phyloP scores from a whole-genome alignment of 2,888 invertebrate species.

The Chrysodeixis includens region DNA sequence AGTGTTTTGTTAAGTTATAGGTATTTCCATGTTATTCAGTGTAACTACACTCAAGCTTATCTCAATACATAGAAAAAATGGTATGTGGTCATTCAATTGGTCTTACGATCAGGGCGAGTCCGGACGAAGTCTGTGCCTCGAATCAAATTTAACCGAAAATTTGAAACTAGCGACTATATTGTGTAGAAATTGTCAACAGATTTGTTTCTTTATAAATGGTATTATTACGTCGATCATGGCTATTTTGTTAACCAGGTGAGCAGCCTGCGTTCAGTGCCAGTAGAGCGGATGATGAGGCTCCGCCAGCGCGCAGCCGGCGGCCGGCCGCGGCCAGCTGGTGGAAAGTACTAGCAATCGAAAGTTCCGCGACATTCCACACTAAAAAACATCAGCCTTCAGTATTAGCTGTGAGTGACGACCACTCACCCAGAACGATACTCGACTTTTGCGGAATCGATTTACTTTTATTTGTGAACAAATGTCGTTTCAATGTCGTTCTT shows the following conservation, averaged over 20 bases:
- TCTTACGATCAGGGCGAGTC: no score
- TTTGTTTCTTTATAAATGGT: background rate
- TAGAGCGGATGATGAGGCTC: slow-evolving; percentile 50
- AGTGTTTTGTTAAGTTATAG: no score
- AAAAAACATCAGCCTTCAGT: slow-evolving; percentile 16
- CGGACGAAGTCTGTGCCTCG: no score
- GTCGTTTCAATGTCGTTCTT: background rate
- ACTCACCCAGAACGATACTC: slow-evolving; percentile 34
- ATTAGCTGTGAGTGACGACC: slow-evolving; percentile 9
- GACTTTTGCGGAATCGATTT: background rate
- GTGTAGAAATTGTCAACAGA: no score
- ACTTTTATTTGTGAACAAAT: background rate
- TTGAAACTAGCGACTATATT: no score
- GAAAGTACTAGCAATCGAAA: slow-evolving; percentile 39
- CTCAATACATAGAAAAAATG: no score
- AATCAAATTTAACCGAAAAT: no score
- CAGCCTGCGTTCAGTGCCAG: slow-evolving; percentile 37
- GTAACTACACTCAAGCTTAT: no score
- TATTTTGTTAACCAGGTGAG: slow-evolving; percentile 43
- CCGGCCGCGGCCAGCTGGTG: slow-evolving; percentile 30
- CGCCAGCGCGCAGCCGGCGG: no score
- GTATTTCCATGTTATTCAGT: no score
- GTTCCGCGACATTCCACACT: slow-evolving; percentile 36
- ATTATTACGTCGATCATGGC: slow-evolving; percentile 7
- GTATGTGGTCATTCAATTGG: no score